phyloP scores from a whole-genome alignment of 2,888 invertebrate species.

The Spilosoma lubricipeda region DNA sequence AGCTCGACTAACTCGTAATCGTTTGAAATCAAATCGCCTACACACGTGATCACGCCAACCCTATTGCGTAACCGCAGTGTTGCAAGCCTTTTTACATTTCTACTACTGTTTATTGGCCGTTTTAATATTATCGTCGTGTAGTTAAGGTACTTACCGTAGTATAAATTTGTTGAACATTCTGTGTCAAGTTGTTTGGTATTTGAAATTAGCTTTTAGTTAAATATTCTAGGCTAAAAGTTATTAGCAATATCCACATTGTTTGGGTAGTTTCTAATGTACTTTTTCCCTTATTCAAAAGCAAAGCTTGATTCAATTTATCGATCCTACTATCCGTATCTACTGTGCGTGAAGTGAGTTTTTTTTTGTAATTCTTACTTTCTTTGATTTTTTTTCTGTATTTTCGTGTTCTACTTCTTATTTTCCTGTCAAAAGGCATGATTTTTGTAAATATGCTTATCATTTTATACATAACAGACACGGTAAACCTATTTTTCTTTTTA shows the following conservation, averaged over 20 bases:
- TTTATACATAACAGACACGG: too few species aligned
- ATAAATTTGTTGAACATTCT: neutral
- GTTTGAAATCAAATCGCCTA: conserved; percentile 48
- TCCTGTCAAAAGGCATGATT: too few species aligned
- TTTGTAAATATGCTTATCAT: too few species aligned
- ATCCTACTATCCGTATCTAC: neutral
- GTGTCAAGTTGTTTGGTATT: neutral
- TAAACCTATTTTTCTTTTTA: neutral
- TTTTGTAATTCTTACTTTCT: too few species aligned
- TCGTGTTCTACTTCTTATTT: too few species aligned
- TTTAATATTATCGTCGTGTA: neutral
- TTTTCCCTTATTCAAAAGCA: neutral
- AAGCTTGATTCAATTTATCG: neutral
- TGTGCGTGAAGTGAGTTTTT: too few species aligned
- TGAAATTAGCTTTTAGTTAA: neutral
- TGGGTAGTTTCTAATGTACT: neutral
- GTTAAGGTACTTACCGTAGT: neutral
- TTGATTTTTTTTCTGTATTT: too few species aligned
- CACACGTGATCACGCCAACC: conserved; percentile 62
- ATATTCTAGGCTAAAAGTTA: neutral
- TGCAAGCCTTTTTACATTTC: conserved; percentile 14
- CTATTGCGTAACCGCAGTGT: conserved; percentile 30
- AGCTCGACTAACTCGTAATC: conserved; percentile 50
- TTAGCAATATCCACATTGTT: neutral
- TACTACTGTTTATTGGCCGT: neutral